A percentile compares a stretch with the other conserved stretches of the same genome.
These are phyloP conservation scores for Manacus vitellinus DNA, from an alignment of 2,113 vertebrate species.

Conservation along the genomic window DNA sequence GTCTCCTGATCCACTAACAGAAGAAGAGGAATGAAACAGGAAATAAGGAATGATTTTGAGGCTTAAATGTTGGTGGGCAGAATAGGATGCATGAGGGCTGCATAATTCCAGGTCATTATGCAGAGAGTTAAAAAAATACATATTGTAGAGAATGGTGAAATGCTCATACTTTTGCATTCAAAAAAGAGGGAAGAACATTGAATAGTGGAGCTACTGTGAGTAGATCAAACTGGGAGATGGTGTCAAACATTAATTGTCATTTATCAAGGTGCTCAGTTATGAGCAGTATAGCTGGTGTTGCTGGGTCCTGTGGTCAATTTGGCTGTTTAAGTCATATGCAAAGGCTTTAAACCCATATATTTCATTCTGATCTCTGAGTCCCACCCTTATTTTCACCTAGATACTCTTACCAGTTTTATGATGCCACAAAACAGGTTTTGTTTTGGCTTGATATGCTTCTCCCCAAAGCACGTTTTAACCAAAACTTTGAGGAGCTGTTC, in stretches of 20 bases:
- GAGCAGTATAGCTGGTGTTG: background rate
- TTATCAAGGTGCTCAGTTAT: background rate
- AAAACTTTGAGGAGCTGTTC: background rate
- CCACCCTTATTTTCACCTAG: background rate
- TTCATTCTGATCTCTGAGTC: background rate
- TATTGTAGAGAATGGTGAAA: background rate
- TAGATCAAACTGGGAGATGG: background rate
- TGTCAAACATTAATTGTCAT: background rate
- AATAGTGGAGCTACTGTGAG: background rate
- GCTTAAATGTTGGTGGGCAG: background rate
- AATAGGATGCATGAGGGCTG: background rate
- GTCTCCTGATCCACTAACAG: background rate
- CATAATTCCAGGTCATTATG: background rate
- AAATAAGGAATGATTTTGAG: background rate
- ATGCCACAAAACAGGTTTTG: background rate
- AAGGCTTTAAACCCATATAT: background rate
- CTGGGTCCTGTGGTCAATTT: background rate
- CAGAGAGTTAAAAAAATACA: background rate
- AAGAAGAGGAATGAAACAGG: background rate
- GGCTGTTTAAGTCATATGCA: background rate
- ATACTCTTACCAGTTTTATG: background rate
- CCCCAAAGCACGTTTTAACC: background rate
- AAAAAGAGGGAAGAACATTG: background rate
- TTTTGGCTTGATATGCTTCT: background rate
- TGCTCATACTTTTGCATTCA: background rate